Base-by-base conservation (phyloP, 2,113 vertebrate genomes). In the Indicator maculatus region DNA sequence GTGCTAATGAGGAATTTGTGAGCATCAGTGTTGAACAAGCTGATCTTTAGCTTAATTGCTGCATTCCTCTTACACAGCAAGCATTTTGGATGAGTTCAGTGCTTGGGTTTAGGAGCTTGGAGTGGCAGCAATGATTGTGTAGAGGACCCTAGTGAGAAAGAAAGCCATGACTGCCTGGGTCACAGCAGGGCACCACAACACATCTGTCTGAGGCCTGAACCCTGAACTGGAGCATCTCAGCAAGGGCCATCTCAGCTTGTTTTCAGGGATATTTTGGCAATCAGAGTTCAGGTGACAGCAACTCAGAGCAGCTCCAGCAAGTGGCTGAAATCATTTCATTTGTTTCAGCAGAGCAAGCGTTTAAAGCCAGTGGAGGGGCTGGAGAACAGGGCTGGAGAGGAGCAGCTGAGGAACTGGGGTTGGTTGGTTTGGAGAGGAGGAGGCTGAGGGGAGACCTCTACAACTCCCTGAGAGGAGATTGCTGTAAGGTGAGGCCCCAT, bases 1-100 rank as follows among this genome's bases (percentile, higher is more conserved):
- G 93, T 45, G 93, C 95, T 97, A 97, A 96, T 71, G 94, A 97
- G 96, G 89, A 95, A 82, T 96, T 92, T 69, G 90, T 83, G 88
- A 96, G 81, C 2, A 0, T 80, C 64, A 24, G 5, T 83, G 90
- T 96, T 93, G 94, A 96, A 81, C 91, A 89, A 97, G 94, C 91
- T 94, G 75, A 93, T 96, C 94, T 97, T 92, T 52, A 91, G 83
- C 90, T 95, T 96, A 95, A 96, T 95, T 93, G 93, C 93, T 64
- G 6, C 72, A 41, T 90, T 95, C 79, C 81, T 93, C 60, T 73
- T 92, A 30, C 0, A 41, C 66, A 73, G 80, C 3, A 28, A 90
- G 91, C 71, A 36, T 96, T 92, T 97, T 90, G 77, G 89, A 66
- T 74, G 93, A 95, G 50, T 44, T 53, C 36, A 74, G 44, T 14